Conservation (phyloP, 2,888 invertebrate genomes). For the Molorchus minor region DNA sequence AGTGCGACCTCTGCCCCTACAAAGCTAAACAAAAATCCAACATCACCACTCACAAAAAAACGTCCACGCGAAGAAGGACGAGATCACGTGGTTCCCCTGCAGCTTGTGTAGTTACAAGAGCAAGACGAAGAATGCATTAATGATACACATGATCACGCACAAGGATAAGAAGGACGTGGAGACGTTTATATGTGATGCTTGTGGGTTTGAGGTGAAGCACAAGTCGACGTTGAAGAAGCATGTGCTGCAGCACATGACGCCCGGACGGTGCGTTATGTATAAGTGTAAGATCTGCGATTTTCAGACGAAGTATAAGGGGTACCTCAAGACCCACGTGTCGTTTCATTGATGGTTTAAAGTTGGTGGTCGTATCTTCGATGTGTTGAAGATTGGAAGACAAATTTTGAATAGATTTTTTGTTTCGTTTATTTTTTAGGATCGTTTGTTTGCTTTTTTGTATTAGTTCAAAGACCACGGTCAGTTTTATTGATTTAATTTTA, state of each 20-base stretch:
- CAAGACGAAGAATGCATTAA: background rate
- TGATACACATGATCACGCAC: background rate
- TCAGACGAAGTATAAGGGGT: background rate
- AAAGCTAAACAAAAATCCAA: background rate
- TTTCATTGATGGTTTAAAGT: background rate
- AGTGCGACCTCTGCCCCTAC: background rate
- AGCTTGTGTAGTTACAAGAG: background rate
- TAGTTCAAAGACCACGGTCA: no score
- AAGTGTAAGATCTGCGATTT: background rate
- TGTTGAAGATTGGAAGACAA: no score
- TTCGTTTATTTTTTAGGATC: no score
- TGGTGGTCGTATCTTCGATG: no score
- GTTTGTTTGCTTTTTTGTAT: no score
- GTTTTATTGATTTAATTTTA: no score
- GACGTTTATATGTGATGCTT: background rate
- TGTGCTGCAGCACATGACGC: background rate
- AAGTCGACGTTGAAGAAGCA: background rate
- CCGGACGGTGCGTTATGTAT: background rate
- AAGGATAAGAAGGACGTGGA: background rate
- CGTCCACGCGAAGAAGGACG: background rate
- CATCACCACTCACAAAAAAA: background rate
- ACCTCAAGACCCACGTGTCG: background rate
- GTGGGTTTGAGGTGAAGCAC: background rate
- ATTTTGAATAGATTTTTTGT: no score
- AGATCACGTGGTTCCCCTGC: background rate